These are phyloP conservation scores for Myotis findleyi DNA, from an alignment of 2,797 vertebrate genomes.

Conservation along the genomic window DNA sequence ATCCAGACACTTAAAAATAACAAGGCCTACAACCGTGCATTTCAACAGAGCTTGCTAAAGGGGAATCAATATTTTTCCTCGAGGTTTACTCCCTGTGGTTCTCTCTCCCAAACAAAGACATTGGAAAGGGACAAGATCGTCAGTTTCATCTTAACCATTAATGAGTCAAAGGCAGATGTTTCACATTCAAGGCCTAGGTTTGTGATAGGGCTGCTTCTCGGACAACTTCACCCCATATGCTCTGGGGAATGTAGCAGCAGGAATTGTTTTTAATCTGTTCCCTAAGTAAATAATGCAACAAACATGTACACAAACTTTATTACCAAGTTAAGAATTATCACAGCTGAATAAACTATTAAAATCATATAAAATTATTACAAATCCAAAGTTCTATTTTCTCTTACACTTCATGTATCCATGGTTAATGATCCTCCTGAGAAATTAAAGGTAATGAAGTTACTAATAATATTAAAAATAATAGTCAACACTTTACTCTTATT, in stretches of 20 bases:
- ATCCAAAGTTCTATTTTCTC: not conserved
- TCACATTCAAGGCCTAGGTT: slow-evolving; percentile 53
- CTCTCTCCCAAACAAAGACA: slow-evolving; percentile 62
- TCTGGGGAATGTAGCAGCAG: not conserved
- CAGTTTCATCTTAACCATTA: slow-evolving; percentile 68
- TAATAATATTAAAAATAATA: not conserved
- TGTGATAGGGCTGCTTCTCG: slow-evolving; percentile 15
- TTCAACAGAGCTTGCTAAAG: slow-evolving; percentile 70
- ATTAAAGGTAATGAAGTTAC: not conserved
- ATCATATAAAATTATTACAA: not conserved
- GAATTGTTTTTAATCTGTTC: slow-evolving; percentile 2
- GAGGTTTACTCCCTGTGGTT: slow-evolving; percentile 65
- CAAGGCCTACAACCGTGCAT: slow-evolving; percentile 77
- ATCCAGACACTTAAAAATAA: slow-evolving; percentile 83
- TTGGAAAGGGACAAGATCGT: slow-evolving; percentile 61
- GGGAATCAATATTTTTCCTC: slow-evolving; percentile 76
- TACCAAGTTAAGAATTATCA: slow-evolving; percentile 8
- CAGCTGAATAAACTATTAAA: slow-evolving; percentile 24
- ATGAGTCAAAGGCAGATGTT: slow-evolving; percentile 69
- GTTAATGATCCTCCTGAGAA: slow-evolving; percentile 17
- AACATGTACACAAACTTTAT: not conserved
- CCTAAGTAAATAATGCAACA: slow-evolving; percentile 20
- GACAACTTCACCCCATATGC: not conserved
- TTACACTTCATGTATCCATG: not conserved
- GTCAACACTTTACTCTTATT: not conserved